phyloP scores from a whole-genome alignment of 2,797 vertebrate species.

The Anabacerthia variegaticeps region DNA sequence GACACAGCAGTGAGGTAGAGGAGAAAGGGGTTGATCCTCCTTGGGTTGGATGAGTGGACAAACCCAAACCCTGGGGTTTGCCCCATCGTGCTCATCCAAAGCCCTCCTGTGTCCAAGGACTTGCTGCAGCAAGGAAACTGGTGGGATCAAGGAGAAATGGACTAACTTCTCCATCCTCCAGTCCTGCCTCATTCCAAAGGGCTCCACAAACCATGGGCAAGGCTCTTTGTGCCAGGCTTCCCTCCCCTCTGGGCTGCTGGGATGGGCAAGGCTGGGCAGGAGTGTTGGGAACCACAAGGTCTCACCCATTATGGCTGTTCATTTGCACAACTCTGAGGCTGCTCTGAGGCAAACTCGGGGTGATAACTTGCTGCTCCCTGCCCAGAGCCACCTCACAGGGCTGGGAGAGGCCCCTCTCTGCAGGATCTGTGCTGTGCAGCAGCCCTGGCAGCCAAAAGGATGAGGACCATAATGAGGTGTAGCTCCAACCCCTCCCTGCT shows the following conservation, averaged over 20 bases:
- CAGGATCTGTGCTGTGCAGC: background rate
- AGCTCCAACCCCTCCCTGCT: background rate
- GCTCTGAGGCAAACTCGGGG: background rate
- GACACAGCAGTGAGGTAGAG: background rate
- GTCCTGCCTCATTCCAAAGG: background rate
- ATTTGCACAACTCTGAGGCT: background rate
- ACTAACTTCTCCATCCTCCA: background rate
- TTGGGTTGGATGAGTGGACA: background rate
- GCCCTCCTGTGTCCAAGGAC: accelerated
- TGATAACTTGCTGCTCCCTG: background rate
- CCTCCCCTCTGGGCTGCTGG: accelerated
- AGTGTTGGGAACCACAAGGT: background rate
- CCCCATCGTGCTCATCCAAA: background rate
- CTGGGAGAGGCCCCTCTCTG: background rate
- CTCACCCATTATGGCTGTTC: background rate
- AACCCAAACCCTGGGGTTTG: background rate
- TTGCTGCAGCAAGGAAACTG: background rate
- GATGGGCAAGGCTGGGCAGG: background rate
- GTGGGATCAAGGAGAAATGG: background rate
- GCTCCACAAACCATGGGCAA: background rate
- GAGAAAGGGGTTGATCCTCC: background rate
- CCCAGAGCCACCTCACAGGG: accelerated
- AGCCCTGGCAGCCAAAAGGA: background rate
- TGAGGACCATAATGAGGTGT: accelerated
- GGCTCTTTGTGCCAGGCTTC: background rate